Base-by-base conservation (phyloP, 92 coral and sea anemone genomes). In the Parazoanthus swiftii region DNA sequence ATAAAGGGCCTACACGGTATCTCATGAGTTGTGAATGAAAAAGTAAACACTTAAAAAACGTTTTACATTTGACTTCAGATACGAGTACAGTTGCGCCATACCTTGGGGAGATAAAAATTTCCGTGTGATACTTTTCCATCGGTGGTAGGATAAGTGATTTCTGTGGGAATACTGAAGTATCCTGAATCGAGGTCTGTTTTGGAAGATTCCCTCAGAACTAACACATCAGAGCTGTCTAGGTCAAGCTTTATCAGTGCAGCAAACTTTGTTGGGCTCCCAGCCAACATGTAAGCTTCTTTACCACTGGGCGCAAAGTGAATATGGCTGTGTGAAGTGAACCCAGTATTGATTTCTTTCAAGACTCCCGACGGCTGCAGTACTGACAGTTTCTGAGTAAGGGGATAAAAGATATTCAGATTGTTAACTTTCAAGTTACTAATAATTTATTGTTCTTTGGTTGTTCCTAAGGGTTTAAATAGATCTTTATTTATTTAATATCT, bases 41-140 rank as follows among this genome's bases (percentile, higher is more conserved):
- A 29, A 29, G 33, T 29, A 29, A 29, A 29, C 33, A 29, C 0
- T 46, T 46, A 6, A 5, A 46, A 39, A 33, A 26, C 0, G 50
- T 75, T 36, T 26, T 25, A 5, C 4, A 8, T 4, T 6, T 39
- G 79, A 74, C 25, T 39, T 74, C 79, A 21, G 11, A 23, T 3
- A 33, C n/a, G 33, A 33, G 3, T 10, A 74, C 18, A 33, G 5
- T 74, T 39, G 9, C 36, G 14, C 37, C 87, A 37, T 81, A 95
- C 99, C 97, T 92, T 88, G 3, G 99, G 99, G 26, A 94, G 92
- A 48, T 97, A 97, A 77, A 91, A 91, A 85, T 91, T 95, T 26
- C 96, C 99, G 89, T 97, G 89, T 23, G 97, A 86, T 37, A 89
- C 88, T 63, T 85, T 92, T 26, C 85, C 91, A 75, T 91, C 93